A percentile compares a stretch with the other conserved stretches of the same genome.
Evolutionary conservation across 1,140 invertebrate species (phyloP).

Genomic region (Drosophila lowei): DNA sequence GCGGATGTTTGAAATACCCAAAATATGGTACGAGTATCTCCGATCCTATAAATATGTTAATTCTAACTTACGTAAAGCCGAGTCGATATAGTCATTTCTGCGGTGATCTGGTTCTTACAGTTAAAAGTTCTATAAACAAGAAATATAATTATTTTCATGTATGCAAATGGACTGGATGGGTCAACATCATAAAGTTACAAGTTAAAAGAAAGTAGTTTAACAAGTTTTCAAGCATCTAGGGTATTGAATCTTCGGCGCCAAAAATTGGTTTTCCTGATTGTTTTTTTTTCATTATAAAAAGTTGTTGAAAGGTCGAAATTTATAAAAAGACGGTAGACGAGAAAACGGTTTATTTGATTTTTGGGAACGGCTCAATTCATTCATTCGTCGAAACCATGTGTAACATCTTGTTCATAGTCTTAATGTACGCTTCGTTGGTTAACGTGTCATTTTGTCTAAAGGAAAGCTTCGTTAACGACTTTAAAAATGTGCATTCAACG

Average conservation of each 20-base stretch:
- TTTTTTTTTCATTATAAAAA: slow-evolving; percentile 37
- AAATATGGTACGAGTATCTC: no score
- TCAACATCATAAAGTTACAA: no score
- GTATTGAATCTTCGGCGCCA: slow-evolving; percentile 2
- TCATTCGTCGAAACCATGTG: slow-evolving; percentile 45
- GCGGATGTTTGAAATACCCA: no score
- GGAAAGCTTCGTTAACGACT: slow-evolving; percentile 84
- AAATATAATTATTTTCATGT: background rate
- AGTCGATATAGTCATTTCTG: no score
- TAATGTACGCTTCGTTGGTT: slow-evolving; percentile 33
- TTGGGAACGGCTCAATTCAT: slow-evolving; percentile 38
- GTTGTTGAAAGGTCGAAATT: slow-evolving; percentile 31
- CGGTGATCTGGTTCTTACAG: no score
- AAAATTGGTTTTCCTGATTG: background rate
- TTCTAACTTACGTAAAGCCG: no score
- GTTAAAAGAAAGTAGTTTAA: background rate
- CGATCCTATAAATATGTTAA: no score
- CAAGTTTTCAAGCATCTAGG: background rate
- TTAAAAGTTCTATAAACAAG: no score
- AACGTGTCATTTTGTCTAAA: slow-evolving; percentile 10
- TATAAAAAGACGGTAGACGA: slow-evolving; percentile 42
- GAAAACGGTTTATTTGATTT: slow-evolving; percentile 59
- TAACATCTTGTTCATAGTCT: slow-evolving; percentile 20
- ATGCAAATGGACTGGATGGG: no score
- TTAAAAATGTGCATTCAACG: slow-evolving; percentile 82